Evolutionary conservation across 2,113 vertebrate species (phyloP).

Genomic region (Sorex araneus): DNA sequence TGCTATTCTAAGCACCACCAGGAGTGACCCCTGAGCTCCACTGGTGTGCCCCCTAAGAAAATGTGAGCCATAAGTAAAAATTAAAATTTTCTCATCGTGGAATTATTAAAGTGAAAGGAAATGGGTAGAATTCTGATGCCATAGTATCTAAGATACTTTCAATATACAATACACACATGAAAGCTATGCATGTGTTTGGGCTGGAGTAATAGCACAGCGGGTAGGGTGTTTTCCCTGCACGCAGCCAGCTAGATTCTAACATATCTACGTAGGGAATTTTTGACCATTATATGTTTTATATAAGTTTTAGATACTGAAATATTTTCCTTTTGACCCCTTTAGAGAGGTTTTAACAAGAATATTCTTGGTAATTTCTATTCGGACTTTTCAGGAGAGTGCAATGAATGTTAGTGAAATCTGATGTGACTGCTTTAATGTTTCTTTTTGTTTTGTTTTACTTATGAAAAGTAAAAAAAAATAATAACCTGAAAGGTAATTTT

Average conservation of each 20-base stretch:
- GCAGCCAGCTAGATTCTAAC: background rate
- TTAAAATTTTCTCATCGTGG: background rate
- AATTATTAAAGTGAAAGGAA: too few species aligned
- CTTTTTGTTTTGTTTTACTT: background rate
- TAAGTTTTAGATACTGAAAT: constrained; percentile 28
- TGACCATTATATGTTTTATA: background rate
- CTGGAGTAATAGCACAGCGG: too few species aligned
- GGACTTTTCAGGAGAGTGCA: constrained; percentile 20
- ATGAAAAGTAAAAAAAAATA: background rate
- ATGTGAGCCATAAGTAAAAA: background rate
- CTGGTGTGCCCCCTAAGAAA: background rate
- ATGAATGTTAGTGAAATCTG: constrained; percentile 16
- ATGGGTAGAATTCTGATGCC: background rate
- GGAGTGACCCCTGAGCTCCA: too few species aligned
- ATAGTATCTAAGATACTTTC: background rate
- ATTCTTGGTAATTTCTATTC: constrained; percentile 18
- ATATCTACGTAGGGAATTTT: constrained; percentile 1
- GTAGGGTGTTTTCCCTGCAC: too few species aligned
- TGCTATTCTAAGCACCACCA: too few species aligned
- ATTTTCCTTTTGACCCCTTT: background rate
- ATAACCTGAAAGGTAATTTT: background rate
- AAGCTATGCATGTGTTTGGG: too few species aligned
- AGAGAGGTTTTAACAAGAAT: background rate
- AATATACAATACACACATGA: constrained; percentile 11
- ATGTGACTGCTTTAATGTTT: background rate